Conservation (phyloP, 2,113 vertebrate genomes). For the Laterallus jamaicensis region DNA sequence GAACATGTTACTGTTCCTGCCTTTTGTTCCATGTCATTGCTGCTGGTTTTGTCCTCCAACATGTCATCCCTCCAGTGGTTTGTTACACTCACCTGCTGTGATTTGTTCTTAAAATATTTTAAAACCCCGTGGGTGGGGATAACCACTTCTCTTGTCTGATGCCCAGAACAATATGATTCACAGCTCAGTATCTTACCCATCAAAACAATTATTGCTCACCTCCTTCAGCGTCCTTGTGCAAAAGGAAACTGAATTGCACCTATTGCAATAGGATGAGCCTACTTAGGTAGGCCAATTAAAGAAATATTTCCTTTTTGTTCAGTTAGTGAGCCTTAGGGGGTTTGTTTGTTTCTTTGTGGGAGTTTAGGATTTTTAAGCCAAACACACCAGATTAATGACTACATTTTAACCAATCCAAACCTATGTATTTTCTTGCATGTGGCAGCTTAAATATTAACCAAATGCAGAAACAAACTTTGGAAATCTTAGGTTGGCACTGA, state of each 20-base stretch:
- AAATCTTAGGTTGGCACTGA: background rate
- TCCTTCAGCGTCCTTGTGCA: background rate
- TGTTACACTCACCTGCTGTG: background rate
- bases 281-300: background rate
- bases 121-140: background rate
- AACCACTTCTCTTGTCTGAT: background rate
- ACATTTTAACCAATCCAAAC: background rate
- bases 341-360: background rate
- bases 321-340: background rate
- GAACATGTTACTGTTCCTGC: background rate
- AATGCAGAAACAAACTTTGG: background rate
- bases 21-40: background rate
- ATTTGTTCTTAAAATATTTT: constrained; percentile 44
- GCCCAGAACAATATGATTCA: constrained; percentile 2
- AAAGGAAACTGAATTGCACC: background rate
- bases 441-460: constrained; percentile 1
- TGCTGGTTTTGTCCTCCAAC: background rate
- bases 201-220: background rate
- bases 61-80: background rate
- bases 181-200: background rate
- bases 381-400: background rate
- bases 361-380: background rate
- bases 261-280: background rate
- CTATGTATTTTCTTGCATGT: background rate
- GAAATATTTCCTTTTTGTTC: background rate